Evolutionary conservation across 2,797 vertebrate genomes (phyloP).

Genomic region (Acridotheres tristis): DNA sequence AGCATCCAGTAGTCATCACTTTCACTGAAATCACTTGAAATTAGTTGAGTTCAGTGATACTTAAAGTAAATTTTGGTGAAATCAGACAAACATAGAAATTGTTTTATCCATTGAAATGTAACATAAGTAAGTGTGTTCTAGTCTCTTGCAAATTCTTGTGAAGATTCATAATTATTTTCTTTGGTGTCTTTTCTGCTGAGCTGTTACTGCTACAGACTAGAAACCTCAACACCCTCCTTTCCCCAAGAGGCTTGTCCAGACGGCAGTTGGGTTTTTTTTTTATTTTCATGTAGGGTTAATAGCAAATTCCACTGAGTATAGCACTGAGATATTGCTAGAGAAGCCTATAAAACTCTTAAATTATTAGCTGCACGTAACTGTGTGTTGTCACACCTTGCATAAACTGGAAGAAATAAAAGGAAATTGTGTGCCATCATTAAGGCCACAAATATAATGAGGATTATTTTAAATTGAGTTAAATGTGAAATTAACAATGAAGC

Average conservation of each 20-base stretch:
- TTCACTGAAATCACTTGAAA: background rate
- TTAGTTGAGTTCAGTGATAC: background rate
- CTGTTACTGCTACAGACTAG: background rate
- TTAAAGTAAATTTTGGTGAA: background rate
- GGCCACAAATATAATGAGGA: constrained; percentile 48
- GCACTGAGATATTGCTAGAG: constrained; percentile 14
- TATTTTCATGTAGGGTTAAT: background rate
- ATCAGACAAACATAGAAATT: background rate
- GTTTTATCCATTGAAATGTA: background rate
- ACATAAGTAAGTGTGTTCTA: background rate
- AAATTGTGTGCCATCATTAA: constrained; percentile 39
- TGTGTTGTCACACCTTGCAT: constrained; percentile 40
- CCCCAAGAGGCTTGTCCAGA: background rate
- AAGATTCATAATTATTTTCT: background rate
- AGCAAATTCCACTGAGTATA: background rate
- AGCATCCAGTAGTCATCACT: background rate
- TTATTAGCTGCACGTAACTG: constrained; percentile 31
- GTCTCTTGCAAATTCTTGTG: background rate
- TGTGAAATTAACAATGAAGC: constrained; percentile 42
- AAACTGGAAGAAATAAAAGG: constrained; percentile 62
- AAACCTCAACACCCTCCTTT: background rate
- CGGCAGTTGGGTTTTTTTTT: background rate
- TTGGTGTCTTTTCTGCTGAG: background rate
- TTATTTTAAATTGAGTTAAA: constrained; percentile 56
- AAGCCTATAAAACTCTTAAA: constrained; percentile 61